These are phyloP conservation scores for Jordanella pulchra DNA, from an alignment of 2,797 vertebrate genomes.

Conservation along the genomic window DNA sequence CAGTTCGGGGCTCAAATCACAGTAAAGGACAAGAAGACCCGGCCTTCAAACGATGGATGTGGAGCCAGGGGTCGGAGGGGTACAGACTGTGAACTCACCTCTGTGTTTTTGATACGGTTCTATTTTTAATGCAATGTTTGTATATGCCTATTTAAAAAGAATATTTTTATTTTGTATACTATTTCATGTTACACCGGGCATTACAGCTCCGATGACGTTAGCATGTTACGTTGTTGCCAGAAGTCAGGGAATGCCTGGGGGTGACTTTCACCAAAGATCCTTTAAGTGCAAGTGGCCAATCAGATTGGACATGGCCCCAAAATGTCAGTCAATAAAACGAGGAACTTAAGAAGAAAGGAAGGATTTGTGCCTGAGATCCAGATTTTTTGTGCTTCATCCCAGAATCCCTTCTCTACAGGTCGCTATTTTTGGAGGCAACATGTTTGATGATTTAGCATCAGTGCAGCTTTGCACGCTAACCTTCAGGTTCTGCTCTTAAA, in stretches of 20 bases:
- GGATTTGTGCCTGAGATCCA: constrained; percentile 31
- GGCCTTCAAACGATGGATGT: constrained; percentile 42
- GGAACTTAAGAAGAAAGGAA: constrained; percentile 30
- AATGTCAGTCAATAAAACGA: constrained; percentile 36
- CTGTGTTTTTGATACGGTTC: constrained; percentile 96
- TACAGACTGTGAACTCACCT: constrained; percentile 81
- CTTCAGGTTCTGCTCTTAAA: constrained; percentile 1
- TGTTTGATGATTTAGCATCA: constrained; percentile 14
- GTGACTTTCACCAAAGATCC: constrained; percentile 78
- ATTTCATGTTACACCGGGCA: constrained; percentile 81
- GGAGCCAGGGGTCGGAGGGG: constrained; percentile 37
- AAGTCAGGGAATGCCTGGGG: constrained; percentile 64
- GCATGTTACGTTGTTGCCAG: constrained; percentile 67
- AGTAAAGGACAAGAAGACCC: constrained; percentile 70
- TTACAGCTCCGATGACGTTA: constrained; percentile 68
- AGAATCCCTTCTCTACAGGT: constrained; percentile 8
- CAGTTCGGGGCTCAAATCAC: constrained; percentile 87
- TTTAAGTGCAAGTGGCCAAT: constrained; percentile 63
- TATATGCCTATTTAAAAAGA: constrained; percentile 99
- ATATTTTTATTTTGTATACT: constrained; percentile 99
- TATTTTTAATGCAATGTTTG: constrained; percentile 99
- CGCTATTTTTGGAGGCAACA: background rate
- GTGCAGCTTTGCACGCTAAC: background rate
- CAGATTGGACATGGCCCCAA: constrained; percentile 28
- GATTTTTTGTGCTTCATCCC: constrained; percentile 10